A percentile compares a stretch with the other conserved stretches of the same genome.
Conservation (phyloP, 2,113 vertebrate species). For the Australoheros scitulus region DNA sequence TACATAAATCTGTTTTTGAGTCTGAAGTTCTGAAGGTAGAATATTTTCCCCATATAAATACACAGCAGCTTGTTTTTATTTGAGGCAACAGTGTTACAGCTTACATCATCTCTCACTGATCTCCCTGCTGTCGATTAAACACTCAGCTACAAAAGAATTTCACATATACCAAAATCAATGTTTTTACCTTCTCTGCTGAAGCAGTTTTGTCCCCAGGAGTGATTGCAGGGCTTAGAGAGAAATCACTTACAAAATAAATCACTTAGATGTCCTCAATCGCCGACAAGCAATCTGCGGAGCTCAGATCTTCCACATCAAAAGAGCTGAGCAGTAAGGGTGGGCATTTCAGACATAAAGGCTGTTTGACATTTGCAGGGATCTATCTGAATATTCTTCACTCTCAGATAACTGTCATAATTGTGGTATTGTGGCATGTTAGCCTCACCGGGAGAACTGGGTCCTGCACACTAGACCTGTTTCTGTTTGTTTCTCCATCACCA, state of each 20-base stretch:
- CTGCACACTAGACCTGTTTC: too few relatives aligned
- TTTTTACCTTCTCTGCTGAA: neutral
- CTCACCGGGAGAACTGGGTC: too few relatives aligned
- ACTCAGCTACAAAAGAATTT: neutral
- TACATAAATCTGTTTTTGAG: neutral
- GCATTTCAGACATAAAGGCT: neutral
- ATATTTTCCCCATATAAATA: neutral
- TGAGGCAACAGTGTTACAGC: neutral
- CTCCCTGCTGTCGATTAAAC: neutral
- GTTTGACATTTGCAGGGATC: neutral
- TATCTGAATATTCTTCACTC: neutral
- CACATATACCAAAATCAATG: neutral
- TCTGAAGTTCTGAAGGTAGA: neutral
- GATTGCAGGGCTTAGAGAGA: neutral
- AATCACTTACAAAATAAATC: conserved; percentile 15
- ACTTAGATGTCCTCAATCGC: neutral
- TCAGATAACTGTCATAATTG: neutral
- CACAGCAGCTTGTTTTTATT: neutral
- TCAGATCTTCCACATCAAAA: neutral
- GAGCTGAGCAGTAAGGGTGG: neutral
- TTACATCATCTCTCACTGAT: neutral
- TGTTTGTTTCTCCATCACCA: neutral
- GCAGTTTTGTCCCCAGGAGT: neutral
- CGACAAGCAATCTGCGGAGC: neutral
- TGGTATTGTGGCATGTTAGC: neutral